These are phyloP conservation scores for Zaprionus vittiger DNA, from an alignment of 1,140 invertebrate species.

Conservation along the genomic window DNA sequence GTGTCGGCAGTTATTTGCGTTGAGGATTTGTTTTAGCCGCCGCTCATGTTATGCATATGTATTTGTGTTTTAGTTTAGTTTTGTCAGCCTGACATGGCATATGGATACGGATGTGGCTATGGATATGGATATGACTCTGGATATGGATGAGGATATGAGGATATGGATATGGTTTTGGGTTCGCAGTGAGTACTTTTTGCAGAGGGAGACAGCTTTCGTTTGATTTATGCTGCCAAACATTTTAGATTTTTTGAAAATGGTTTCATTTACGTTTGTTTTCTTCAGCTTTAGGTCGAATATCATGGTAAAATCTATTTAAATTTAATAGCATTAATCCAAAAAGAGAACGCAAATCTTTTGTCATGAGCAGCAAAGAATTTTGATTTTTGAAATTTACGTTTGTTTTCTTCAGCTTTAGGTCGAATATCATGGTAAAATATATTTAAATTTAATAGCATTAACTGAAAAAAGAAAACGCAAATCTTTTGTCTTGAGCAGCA, in stretches of 20 bases:
- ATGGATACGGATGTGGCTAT: slow-evolving; percentile 39
- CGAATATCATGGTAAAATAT: neutral
- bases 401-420: neutral
- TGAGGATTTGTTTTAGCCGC: slow-evolving; percentile 73
- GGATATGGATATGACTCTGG: slow-evolving; percentile 12
- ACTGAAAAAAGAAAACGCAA: neutral
- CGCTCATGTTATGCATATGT: slow-evolving; percentile 64
- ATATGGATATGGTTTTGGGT: slow-evolving; percentile 38
- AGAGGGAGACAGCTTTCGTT: slow-evolving; percentile 31
- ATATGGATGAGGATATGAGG: slow-evolving; percentile 13
- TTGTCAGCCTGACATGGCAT: slow-evolving; percentile 63
- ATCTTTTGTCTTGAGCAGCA: too few relatives aligned
- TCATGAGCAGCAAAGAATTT: too few relatives aligned
- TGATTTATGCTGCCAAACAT: slow-evolving; percentile 55
- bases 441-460: slow-evolving; percentile 4
- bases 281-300: neutral
- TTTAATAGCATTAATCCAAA: neutral
- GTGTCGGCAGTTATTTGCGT: slow-evolving; percentile 74
- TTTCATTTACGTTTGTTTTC: slow-evolving; percentile 17
- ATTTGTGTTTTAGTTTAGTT: slow-evolving; percentile 76
- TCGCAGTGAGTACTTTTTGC: slow-evolving; percentile 26
- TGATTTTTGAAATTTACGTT: slow-evolving; percentile 24
- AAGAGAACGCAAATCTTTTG: neutral
- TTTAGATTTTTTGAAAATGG: slow-evolving; percentile 30
- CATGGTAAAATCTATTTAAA: slow-evolving; percentile 7